These are phyloP conservation scores for Stomatorhinus walkeri DNA, from an alignment of 2,797 vertebrate genomes.

Conservation along the genomic window DNA sequence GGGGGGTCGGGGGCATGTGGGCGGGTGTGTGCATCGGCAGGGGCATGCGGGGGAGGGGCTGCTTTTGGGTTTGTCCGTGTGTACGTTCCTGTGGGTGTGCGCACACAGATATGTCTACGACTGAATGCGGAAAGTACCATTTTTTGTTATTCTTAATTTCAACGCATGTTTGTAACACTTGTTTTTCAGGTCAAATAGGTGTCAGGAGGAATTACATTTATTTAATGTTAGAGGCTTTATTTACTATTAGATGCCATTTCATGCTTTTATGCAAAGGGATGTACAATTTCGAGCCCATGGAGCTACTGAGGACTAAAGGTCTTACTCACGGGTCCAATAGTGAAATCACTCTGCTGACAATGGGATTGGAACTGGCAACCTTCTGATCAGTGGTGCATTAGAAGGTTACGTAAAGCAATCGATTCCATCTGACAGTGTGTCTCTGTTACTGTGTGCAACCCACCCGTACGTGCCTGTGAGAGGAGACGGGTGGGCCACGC, in stretches of 20 bases:
- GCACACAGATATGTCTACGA: neutral
- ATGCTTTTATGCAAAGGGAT: neutral
- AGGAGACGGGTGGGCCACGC: neutral
- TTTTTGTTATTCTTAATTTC: neutral
- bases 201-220: neutral
- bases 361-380: neutral
- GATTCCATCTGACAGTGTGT: neutral
- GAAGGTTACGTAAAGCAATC: neutral
- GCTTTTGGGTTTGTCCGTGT: neutral
- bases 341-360: neutral
- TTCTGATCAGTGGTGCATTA: neutral
- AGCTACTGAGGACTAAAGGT: neutral
- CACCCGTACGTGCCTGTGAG: neutral
- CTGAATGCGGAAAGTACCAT: neutral
- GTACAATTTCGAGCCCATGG: neutral
- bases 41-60: neutral
- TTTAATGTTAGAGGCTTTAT: neutral
- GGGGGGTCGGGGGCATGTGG: neutral
- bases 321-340: neutral
- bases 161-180: neutral
- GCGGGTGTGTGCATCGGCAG: neutral
- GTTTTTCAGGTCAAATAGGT: neutral
- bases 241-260: neutral
- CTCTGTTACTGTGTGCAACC: neutral
- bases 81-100: neutral